Base-by-base conservation (phyloP, 1,140 invertebrate genomes). In the Habropoda laboriosa region DNA sequence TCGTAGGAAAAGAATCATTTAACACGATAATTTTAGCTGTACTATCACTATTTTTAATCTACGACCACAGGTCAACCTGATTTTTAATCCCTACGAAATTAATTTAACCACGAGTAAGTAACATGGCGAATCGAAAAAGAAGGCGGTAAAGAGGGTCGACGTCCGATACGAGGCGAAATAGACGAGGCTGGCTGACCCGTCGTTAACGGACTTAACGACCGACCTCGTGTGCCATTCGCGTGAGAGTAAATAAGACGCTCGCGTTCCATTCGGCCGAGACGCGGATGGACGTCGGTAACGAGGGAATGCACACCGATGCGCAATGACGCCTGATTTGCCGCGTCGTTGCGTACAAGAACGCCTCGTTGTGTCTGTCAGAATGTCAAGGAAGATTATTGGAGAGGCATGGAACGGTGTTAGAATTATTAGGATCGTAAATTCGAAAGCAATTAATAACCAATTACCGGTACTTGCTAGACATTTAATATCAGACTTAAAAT, bases 181-280 rank as follows among this genome's bases (percentile, higher is more conserved):
- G 27, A 32, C 49, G 27, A 3, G 21, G 27, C 49, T 24, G 21
- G 27, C 49, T 24, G n/a, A 57, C 58, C 47, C 58, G 53, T 64
- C 40, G 58, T 73, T 73, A 73, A 73, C 38, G n/a, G 38, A 53
- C 35, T 72, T 61, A 72, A 79, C 42, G 21, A 79, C 24, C 66
- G 24, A 18, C 35, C 30, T 60, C 40, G 42, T n/a, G 12, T 61
- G 40, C 27, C 49, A 35, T 57, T 38, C 66, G 35, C 53, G 60
- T 6, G 24, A 38, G 72, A 63, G 58, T 51, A 66, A 75, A 67
- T 57, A 67, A 76, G 51, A 57, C 57, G 45, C 35, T 51, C 3
- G 7, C 27, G 24, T 55, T 40, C 18, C 32, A 18, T 60, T 27
- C 40, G 38, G n/a, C 40, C 53, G 40, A 66, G 58, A 49, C 58